phyloP scores from a whole-genome alignment of 2,113 vertebrate species.

The Plecotus auritus region DNA sequence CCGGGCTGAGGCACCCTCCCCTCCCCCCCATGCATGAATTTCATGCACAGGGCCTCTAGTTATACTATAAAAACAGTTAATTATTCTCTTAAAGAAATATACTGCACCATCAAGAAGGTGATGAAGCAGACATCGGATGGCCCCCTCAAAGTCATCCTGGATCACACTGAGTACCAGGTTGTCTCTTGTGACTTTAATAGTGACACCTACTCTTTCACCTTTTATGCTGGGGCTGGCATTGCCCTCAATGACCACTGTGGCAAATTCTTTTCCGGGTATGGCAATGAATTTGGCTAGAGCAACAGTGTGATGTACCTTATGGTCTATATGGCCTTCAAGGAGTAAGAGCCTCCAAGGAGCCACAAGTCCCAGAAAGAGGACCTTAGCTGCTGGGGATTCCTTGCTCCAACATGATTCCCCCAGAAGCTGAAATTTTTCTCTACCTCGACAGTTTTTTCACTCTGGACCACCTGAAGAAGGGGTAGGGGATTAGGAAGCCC shows the following conservation, averaged over 20 bases:
- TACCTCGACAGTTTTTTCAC: conserved; percentile 63
- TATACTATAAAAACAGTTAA: neutral
- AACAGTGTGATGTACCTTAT: conserved; percentile 94
- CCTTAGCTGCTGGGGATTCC: conserved; percentile 36
- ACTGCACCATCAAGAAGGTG: conserved; percentile 87
- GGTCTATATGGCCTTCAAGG: conserved; percentile 91
- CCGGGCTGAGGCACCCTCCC: too few relatives aligned
- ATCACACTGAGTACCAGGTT: conserved; percentile 96
- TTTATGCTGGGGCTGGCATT: conserved; percentile 94
- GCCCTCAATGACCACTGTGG: conserved; percentile 96
- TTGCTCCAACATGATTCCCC: conserved; percentile 43
- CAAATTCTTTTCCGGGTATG: conserved; percentile 94
- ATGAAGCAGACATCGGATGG: conserved; percentile 92
- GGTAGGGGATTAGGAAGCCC: conserved; percentile 75
- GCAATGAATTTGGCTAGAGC: conserved; percentile 96
- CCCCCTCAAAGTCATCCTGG: conserved; percentile 93
- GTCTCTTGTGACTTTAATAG: conserved; percentile 96
- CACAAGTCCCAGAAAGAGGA: conserved; percentile 62
- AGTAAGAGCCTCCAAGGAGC: conserved; percentile 77
- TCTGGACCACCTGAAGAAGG: conserved; percentile 63
- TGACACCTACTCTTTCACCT: conserved; percentile 91
- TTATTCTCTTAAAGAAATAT: neutral
- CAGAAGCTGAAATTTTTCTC: conserved; percentile 70
- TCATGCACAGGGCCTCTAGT: too few relatives aligned
- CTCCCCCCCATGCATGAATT: too few relatives aligned